These are phyloP conservation scores for Rhinophrynus dorsalis DNA, from an alignment of 2,797 vertebrate genomes.

Conservation along the genomic window DNA sequence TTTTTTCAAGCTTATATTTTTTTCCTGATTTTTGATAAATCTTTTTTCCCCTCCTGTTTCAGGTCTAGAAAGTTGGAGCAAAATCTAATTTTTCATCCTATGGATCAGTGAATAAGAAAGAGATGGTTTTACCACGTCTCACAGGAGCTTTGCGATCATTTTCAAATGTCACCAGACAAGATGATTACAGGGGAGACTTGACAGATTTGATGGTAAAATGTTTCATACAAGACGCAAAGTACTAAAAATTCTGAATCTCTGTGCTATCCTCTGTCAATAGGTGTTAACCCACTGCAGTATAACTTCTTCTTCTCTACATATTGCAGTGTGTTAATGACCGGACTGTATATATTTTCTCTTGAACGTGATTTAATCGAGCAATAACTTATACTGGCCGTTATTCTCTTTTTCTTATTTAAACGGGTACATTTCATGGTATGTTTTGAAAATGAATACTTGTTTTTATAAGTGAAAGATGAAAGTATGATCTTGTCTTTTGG, in stretches of 20 bases:
- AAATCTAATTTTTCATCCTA: slow-evolving; percentile 61
- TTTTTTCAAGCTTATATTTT: slow-evolving; percentile 1
- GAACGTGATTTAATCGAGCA: too few relatives aligned
- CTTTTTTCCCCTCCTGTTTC: slow-evolving; percentile 55
- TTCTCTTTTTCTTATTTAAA: too few relatives aligned
- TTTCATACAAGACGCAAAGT: slow-evolving; percentile 33
- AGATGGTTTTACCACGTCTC: slow-evolving; percentile 91
- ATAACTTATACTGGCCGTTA: too few relatives aligned
- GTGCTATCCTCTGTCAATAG: too few relatives aligned
- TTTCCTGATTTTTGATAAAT: slow-evolving; percentile 1
- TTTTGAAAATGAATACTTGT: too few relatives aligned
- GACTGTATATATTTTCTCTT: too few relatives aligned
- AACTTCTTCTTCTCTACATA: too few relatives aligned
- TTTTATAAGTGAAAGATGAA: too few relatives aligned
- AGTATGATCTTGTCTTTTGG: too few relatives aligned
- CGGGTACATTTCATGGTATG: too few relatives aligned
- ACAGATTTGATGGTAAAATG: slow-evolving; percentile 84
- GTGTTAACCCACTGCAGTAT: too few relatives aligned
- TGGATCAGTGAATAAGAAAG: slow-evolving; percentile 69
- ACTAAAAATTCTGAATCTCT: slow-evolving; percentile 27
- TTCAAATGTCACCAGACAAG: slow-evolving; percentile 90
- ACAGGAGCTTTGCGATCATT: slow-evolving; percentile 93
- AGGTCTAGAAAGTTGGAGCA: slow-evolving; percentile 50
- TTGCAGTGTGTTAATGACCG: too few relatives aligned
- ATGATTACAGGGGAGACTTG: slow-evolving; percentile 76